Evolutionary conservation across 2,113 vertebrate species (phyloP).

Genomic region (Erinaceus europaeus): DNA sequence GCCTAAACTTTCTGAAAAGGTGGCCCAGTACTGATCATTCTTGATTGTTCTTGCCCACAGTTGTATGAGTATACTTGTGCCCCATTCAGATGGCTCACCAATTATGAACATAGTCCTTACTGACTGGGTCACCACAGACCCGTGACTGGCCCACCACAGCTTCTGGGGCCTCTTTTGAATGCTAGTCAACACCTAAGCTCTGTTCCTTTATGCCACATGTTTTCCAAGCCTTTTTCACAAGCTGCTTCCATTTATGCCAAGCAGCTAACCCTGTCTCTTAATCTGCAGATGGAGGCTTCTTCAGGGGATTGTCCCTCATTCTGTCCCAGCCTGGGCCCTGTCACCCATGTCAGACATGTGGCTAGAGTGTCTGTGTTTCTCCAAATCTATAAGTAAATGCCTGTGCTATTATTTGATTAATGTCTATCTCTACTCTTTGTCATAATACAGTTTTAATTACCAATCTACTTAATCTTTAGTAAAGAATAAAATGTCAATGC

Average conservation of each 20-base stretch:
- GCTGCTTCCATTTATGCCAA: neutral
- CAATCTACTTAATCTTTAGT: neutral
- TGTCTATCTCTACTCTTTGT: neutral
- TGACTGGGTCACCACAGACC: neutral
- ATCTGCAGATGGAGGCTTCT: neutral
- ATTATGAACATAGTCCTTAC: no score
- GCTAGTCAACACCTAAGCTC: neutral
- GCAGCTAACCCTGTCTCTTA: neutral
- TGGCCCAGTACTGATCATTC: neutral
- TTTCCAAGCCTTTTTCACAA: conserved; percentile 18
- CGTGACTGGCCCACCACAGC: neutral
- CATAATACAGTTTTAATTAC: neutral
- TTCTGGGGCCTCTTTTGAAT: neutral
- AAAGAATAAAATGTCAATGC: neutral
- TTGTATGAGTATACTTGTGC: neutral
- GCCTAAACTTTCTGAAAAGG: neutral
- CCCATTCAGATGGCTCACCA: no score
- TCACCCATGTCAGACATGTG: neutral
- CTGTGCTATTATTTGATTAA: neutral
- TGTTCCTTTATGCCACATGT: neutral
- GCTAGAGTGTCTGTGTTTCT: neutral
- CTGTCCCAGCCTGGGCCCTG: neutral
- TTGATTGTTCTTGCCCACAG: neutral
- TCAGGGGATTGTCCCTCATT: neutral
- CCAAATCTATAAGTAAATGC: neutral